A percentile compares a stretch with the other conserved stretches of the same genome.
Evolutionary conservation across 1,140 invertebrate species (phyloP).

Genomic region (Yoshiicerus persimilis): DNA sequence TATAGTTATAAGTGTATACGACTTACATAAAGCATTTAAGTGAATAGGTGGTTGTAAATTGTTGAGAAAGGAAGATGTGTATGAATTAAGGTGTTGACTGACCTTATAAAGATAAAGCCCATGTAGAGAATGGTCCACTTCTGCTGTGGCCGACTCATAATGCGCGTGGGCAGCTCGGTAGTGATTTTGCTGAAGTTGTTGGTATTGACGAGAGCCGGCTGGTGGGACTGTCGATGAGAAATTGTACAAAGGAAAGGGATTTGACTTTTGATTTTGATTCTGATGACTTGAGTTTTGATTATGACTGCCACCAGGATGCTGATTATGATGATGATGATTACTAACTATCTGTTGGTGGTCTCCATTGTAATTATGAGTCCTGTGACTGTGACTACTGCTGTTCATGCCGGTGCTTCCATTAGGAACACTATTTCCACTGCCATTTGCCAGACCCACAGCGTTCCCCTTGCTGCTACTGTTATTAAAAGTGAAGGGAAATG

Average conservation of each 20-base stretch:
- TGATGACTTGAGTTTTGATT: constrained; percentile 20
- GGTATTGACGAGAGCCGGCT: constrained; percentile 3
- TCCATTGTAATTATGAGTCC: constrained; percentile 13
- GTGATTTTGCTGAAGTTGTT: constrained; percentile 11
- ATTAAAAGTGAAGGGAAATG: neutral
- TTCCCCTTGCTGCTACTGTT: neutral
- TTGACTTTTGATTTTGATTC: constrained; percentile 23
- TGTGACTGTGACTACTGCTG: neutral
- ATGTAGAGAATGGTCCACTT: constrained; percentile 34
- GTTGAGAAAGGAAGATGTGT: neutral
- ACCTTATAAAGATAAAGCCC: constrained; percentile 38
- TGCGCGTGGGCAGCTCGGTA: constrained; percentile 15
- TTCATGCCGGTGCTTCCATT: neutral
- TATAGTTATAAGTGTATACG: too few relatives aligned
- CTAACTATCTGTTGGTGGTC: neutral
- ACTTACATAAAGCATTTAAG: too few relatives aligned
- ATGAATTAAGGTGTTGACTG: neutral
- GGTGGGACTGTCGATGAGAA: neutral
- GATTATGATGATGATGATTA: neutral
- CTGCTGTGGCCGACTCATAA: neutral
- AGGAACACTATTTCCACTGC: neutral
- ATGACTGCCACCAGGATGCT: neutral
- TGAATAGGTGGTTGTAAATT: too few relatives aligned
- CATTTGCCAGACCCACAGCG: neutral
- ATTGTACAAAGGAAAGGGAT: neutral